Evolutionary conservation across 2,888 invertebrate genomes (phyloP).

Genomic region (Didymodactylos carnosus): DNA sequence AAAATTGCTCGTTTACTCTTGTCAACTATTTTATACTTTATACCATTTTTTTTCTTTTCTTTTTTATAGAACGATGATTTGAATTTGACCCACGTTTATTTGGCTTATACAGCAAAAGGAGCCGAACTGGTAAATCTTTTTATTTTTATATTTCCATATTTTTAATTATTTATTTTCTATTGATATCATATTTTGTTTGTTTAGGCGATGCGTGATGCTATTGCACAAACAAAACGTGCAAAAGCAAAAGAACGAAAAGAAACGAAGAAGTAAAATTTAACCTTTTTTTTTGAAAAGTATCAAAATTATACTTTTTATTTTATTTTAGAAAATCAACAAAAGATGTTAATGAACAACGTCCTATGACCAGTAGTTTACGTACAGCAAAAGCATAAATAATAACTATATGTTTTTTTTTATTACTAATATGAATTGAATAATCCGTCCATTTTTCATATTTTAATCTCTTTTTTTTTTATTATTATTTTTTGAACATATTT

Average conservation of each 20-base stretch:
- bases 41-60: neutral
- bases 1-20: neutral
- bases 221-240: neutral
- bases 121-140: slow-evolving; percentile 38
- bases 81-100: slow-evolving; percentile 48
- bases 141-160: too few relatives aligned
- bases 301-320: neutral
- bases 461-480: too few relatives aligned
- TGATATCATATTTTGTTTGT: too few relatives aligned
- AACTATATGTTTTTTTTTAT: neutral
- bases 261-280: neutral
- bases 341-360: neutral
- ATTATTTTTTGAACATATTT: too few relatives aligned
- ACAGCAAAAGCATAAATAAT: neutral
- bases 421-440: neutral
- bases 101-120: slow-evolving; percentile 45
- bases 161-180: too few relatives aligned
- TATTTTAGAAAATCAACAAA: neutral
- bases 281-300: neutral
- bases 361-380: too few relatives aligned
- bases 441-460: slow-evolving; percentile 1
- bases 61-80: slow-evolving; percentile 39
- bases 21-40: neutral
- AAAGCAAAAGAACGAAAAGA: neutral
- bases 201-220: neutral